Conservation (phyloP, 1,140 invertebrate genomes). For the Mizuhopecten yessoensis region DNA sequence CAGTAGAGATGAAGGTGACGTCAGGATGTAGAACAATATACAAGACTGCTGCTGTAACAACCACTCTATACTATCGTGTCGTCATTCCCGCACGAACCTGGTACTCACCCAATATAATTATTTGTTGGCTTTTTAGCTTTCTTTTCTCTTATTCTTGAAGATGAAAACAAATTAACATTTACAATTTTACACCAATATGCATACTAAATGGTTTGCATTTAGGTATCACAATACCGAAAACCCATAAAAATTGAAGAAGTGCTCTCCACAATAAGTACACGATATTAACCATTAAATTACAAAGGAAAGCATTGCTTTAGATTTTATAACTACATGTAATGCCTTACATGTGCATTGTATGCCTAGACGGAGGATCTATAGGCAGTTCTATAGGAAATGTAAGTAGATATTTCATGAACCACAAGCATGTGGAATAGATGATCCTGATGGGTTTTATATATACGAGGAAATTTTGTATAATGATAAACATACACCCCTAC, state of each 20-base stretch:
- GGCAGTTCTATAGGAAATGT: not conserved
- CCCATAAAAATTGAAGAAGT: not conserved
- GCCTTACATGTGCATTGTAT: not conserved
- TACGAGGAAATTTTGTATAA: slow-evolving; percentile 6
- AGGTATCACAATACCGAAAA: not conserved
- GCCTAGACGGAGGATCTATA: not conserved
- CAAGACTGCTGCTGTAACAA: not conserved
- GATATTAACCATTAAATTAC: not conserved
- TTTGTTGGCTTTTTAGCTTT: slow-evolving; percentile 27
- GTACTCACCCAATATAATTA: slow-evolving; percentile 28
- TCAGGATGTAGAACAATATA: slow-evolving; percentile 5
- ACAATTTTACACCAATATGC: not conserved
- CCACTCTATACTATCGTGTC: not conserved
- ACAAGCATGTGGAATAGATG: not conserved
- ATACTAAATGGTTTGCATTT: not conserved
- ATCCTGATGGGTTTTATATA: slow-evolving; percentile 16
- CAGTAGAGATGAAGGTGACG: not conserved
- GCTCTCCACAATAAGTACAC: not conserved
- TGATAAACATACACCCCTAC: not conserved
- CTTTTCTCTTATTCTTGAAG: slow-evolving; percentile 17
- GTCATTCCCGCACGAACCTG: not conserved
- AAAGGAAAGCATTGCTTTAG: not conserved
- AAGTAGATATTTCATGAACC: not conserved
- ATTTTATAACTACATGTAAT: not conserved
- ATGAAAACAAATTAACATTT: slow-evolving; percentile 30